phyloP scores from a whole-genome alignment of 2,113 vertebrate genomes.

The Synchiropus splendidus region DNA sequence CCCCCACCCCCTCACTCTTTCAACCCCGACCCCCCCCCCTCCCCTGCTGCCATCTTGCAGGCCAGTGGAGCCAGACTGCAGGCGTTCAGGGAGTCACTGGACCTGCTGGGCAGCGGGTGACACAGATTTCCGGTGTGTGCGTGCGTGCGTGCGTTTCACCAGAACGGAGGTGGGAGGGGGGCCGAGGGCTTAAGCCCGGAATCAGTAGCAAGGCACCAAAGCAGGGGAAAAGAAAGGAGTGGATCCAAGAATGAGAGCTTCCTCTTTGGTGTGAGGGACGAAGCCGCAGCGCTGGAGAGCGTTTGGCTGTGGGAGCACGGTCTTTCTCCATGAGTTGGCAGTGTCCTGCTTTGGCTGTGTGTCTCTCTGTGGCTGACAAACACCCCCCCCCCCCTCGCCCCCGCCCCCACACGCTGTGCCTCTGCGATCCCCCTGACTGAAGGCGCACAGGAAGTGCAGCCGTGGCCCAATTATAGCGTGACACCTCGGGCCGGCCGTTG shows the following conservation, averaged over 20 bases:
- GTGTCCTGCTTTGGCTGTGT: conserved; percentile 61
- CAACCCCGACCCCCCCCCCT: conserved; percentile 20
- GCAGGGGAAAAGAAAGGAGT: conserved; percentile 19
- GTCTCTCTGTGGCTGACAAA: conserved; percentile 48
- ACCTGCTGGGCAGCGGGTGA: conserved; percentile 67
- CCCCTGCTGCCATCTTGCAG: conserved; percentile 64
- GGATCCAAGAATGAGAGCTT: conserved; percentile 64
- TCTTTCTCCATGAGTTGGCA: conserved; percentile 67
- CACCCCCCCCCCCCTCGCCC: conserved; percentile 27
- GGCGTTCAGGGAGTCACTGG: conserved; percentile 66
- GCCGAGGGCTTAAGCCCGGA: conserved; percentile 55
- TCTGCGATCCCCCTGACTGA: conserved; percentile 67
- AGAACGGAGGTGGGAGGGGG: conserved; percentile 15
- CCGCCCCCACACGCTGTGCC: conserved; percentile 42
- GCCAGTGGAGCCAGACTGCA: conserved; percentile 67
- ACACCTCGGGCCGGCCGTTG: conserved; percentile 68
- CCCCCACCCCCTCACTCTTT: conserved; percentile 19
- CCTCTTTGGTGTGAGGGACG: conserved; percentile 52
- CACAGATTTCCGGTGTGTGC: conserved; percentile 59
- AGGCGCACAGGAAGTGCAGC: conserved; percentile 70
- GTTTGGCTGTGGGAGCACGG: conserved; percentile 53
- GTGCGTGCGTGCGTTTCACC: conserved; percentile 38
- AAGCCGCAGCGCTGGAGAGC: conserved; percentile 54
- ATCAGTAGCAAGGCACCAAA: conserved; percentile 61
- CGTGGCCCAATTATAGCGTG: conserved; percentile 71